Evolutionary conservation across 2,888 invertebrate species (phyloP).

Genomic region (Erebia aethiops): DNA sequence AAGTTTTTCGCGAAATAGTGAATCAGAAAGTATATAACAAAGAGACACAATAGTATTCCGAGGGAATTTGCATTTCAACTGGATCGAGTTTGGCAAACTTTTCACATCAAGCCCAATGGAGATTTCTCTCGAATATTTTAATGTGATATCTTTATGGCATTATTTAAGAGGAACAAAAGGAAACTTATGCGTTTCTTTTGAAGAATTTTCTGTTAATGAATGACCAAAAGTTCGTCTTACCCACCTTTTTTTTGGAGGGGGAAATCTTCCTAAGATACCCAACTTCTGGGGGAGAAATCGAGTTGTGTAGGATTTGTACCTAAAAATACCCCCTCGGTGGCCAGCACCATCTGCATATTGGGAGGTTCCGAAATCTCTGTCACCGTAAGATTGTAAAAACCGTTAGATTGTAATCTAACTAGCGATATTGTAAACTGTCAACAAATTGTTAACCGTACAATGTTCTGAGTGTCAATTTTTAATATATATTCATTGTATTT

Average conservation of each 20-base stretch:
- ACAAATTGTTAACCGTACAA: too few relatives aligned
- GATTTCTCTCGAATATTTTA: conserved; percentile 49
- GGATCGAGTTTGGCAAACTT: conserved; percentile 61
- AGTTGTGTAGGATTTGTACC: too few relatives aligned
- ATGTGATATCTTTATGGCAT: conserved; percentile 24
- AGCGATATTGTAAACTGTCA: too few relatives aligned
- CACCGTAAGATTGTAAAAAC: too few relatives aligned
- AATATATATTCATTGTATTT: too few relatives aligned
- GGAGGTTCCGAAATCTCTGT: too few relatives aligned
- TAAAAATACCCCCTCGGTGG: too few relatives aligned
- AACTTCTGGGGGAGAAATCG: too few relatives aligned
- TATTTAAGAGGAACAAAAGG: conserved; percentile 20
- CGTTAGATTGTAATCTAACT: too few relatives aligned
- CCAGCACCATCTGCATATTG: too few relatives aligned
- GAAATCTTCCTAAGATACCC: too few relatives aligned
- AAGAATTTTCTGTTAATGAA: conserved; percentile 8
- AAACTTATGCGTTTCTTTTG: conserved; percentile 16
- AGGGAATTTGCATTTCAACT: conserved; percentile 64
- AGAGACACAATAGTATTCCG: conserved; percentile 26
- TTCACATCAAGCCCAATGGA: conserved; percentile 60
- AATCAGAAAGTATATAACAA: conserved; percentile 24
- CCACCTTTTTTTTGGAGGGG: not conserved
- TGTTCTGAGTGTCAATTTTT: too few relatives aligned
- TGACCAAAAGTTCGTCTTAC: not conserved
- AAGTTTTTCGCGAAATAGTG: conserved; percentile 20